Evolutionary conservation across 2,888 invertebrate genomes (phyloP).

Genomic region (Thysanoteuthis rhombus): DNA sequence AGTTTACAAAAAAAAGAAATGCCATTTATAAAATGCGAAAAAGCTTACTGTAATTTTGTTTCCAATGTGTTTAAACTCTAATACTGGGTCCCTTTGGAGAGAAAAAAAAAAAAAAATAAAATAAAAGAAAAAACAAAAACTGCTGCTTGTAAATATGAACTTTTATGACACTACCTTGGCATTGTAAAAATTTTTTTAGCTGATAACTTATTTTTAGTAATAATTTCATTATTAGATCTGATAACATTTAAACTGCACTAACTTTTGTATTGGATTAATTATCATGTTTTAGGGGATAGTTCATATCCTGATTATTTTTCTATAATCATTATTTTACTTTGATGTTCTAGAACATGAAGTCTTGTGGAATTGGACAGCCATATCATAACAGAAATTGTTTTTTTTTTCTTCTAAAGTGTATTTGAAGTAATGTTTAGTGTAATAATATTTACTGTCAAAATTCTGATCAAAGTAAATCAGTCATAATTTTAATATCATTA

Average conservation of each 20-base stretch:
- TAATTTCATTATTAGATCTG: not conserved
- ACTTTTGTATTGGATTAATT: not conserved
- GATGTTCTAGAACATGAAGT: not conserved
- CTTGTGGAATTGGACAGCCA: not conserved
- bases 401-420: not conserved
- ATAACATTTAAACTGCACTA: not conserved
- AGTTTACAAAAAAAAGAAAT: not conserved
- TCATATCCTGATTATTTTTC: not conserved
- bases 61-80: not conserved
- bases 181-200: not conserved
- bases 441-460: not conserved
- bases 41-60: not conserved
- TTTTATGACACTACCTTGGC: not conserved
- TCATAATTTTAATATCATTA: not conserved
- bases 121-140: too few relatives aligned
- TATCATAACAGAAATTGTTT: not conserved
- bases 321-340: not conserved
- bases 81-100: too few relatives aligned
- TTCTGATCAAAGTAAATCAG: not conserved
- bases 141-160: not conserved
- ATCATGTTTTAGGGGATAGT: not conserved
- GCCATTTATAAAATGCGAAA: not conserved
- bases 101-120: too few relatives aligned
- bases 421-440: not conserved
- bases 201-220: not conserved